phyloP scores from a whole-genome alignment of 2,113 vertebrate species.

The Microcebus griseorufus region DNA sequence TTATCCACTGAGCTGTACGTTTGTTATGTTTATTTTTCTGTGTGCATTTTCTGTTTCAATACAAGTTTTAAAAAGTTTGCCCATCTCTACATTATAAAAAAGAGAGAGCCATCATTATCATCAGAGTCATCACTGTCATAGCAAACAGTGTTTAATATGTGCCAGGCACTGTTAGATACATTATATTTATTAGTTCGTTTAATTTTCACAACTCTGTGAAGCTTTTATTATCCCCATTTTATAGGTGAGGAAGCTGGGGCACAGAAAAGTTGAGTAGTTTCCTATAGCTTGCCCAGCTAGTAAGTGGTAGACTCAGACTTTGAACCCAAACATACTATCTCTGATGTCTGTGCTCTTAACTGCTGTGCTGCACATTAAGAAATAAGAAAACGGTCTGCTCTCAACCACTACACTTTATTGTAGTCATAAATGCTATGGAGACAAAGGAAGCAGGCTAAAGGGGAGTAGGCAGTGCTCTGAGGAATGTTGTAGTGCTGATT shows the following conservation, averaged over 20 bases:
- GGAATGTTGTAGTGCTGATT: neutral
- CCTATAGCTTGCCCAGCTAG: neutral
- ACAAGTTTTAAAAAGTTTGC: neutral
- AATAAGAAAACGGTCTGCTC: neutral
- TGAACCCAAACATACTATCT: neutral
- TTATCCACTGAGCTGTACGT: neutral
- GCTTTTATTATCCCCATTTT: neutral
- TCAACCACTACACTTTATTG: neutral
- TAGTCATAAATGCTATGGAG: neutral
- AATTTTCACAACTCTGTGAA: neutral
- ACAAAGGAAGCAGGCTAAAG: neutral
- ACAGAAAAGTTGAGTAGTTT: neutral
- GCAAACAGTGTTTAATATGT: neutral
- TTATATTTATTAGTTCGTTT: neutral
- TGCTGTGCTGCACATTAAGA: neutral
- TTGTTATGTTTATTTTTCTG: constrained; percentile 10
- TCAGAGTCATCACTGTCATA: neutral
- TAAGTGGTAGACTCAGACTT: neutral
- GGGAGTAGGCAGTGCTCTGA: neutral
- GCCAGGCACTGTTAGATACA: neutral
- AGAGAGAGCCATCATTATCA: neutral
- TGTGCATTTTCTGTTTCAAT: neutral
- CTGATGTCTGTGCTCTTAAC: neutral
- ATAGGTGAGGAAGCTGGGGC: neutral
- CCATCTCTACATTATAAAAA: neutral